A percentile compares a stretch with the other conserved stretches of the same genome.
Conservation (phyloP, 2,888 invertebrate genomes). For the Camptogramma bilineatum region DNA sequence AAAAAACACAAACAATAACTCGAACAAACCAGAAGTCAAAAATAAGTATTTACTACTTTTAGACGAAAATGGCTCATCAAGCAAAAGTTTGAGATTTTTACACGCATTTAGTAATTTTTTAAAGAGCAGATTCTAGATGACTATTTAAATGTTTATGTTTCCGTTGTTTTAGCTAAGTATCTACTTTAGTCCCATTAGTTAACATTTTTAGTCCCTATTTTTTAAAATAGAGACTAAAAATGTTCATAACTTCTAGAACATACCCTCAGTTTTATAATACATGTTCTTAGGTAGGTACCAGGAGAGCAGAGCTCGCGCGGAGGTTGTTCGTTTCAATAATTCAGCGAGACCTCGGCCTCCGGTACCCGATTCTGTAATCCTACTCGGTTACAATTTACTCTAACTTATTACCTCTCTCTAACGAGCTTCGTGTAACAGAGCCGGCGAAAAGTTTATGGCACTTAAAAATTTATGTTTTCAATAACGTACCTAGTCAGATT, state of each 20-base stretch:
- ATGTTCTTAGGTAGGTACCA: slow-evolving; percentile 56
- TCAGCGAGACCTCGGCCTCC: slow-evolving; percentile 52
- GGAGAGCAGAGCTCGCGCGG: slow-evolving; percentile 54
- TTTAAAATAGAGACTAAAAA: not conserved
- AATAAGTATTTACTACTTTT: no score
- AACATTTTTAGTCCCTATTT: no score
- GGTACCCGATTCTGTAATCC: slow-evolving; percentile 48
- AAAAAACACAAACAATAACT: no score
- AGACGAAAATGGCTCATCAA: no score
- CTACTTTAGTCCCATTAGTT: no score
- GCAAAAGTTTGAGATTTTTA: no score
- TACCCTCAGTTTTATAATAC: slow-evolving; percentile 30
- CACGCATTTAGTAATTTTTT: no score
- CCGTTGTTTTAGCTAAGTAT: no score
- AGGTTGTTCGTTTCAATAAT: slow-evolving; percentile 66
- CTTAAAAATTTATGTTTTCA: slow-evolving; percentile 14
- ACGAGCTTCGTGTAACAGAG: slow-evolving; percentile 7
- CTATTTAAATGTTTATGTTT: no score
- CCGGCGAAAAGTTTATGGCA: slow-evolving; percentile 4
- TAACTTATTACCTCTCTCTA: slow-evolving; percentile 15
- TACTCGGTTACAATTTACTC: slow-evolving; percentile 18
- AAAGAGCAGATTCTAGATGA: no score
- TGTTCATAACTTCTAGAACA: not conserved
- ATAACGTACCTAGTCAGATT: slow-evolving; percentile 9
- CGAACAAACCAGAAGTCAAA: no score